Base-by-base conservation (phyloP, 2,113 vertebrate genomes). In the Pangasianodon hypophthalmus region DNA sequence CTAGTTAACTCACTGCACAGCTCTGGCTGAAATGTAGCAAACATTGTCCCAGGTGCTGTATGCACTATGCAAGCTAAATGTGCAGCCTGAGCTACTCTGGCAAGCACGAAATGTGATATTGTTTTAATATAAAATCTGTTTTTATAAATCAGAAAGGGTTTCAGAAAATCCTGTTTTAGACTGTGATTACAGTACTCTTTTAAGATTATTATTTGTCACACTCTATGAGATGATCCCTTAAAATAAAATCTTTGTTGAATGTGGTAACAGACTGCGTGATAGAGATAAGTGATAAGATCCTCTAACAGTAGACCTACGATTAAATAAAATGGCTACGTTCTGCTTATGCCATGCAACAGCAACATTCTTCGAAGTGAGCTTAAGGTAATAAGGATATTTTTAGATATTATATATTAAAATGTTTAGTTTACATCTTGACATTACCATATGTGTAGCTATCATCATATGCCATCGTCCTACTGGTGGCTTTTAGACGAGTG, bases 1-100 rank as follows among this genome's bases (percentile, higher is more conserved):
- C 91, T 91, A 91, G 88, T 85, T 91, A 90, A 91, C 81, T 84
- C 71, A 71, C 80, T 89, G 71, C 67, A 91, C 84, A 71, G 85
- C 85, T 82, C 80, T 56, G 29, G 29, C 60, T 85, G 80, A 87
- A 89, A 89, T 58, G 73, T 90, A 86, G 56, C 84, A 80, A 81
- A 64, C 58, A 79, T 26, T 89, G 73, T 89, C 58, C 75, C 80
- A 89, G 84, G 73, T 87, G 82, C 50, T 71, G 69, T 69, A 77
- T 69, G 26, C 26, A 87, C 67, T 84, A 19, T 29, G 19, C 44
- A 48, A 62, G 32, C 88, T 56, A 58, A 75, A 84, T 60, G 62
- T 80, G 32, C 85, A 67, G 44, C 56, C 44, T 87, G 52, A 84
- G 77, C 64, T 64, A 48, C 2, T 87, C 52, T 73, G 62, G 83